These are phyloP conservation scores for Dryadula phaetusa DNA, from an alignment of 2,888 invertebrate genomes.

Conservation along the genomic window DNA sequence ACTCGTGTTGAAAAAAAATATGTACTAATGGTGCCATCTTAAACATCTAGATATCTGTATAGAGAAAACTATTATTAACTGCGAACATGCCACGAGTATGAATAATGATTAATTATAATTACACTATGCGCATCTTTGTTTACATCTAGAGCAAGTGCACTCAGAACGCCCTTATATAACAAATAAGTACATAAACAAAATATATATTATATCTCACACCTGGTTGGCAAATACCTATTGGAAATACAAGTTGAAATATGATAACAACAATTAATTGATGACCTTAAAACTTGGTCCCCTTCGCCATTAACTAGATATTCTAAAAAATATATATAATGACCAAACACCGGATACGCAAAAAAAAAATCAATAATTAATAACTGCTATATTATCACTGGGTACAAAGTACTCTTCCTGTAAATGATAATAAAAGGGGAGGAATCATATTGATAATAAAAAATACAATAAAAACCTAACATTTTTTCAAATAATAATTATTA, in stretches of 20 bases:
- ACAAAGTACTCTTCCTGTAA: conserved; percentile 31
- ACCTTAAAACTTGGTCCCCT: too few relatives aligned
- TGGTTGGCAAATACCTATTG: too few relatives aligned
- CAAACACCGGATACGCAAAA: not conserved
- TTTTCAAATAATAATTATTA: not conserved
- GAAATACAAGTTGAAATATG: too few relatives aligned
- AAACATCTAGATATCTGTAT: not conserved
- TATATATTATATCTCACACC: too few relatives aligned
- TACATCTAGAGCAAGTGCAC: conserved; percentile 19
- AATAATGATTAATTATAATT: conserved; percentile 10
- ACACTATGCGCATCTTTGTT: conserved; percentile 4
- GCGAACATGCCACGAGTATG: not conserved
- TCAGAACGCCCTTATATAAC: conserved; percentile 10
- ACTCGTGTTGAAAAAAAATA: not conserved
- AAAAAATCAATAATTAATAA: conserved; percentile 10
- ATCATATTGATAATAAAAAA: not conserved
- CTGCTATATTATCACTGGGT: not conserved
- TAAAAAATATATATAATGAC: not conserved
- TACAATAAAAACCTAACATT: not conserved
- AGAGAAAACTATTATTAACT: conserved; percentile 7
- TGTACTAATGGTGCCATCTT: not conserved
- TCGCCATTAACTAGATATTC: not conserved
- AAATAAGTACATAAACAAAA: not conserved
- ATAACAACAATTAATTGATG: not conserved
- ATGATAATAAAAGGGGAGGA: conserved; percentile 6